Percentiles rank a stretch among this genome's conserved stretches.
These are phyloP conservation scores for Rissa tridactyla DNA, from an alignment of 2,113 vertebrate genomes.

Conservation along the genomic window DNA sequence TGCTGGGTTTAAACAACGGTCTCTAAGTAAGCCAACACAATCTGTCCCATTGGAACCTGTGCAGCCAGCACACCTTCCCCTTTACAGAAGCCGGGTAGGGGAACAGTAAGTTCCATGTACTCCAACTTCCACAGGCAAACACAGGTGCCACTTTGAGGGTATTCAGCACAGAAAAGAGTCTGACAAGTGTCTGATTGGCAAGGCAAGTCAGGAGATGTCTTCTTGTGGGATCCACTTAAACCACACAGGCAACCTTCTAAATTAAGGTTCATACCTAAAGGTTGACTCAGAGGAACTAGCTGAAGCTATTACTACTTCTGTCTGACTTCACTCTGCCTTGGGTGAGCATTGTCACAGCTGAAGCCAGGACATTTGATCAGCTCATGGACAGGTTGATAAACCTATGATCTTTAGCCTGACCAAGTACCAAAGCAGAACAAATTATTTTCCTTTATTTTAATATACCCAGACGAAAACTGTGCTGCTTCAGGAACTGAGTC, in stretches of 20 bases:
- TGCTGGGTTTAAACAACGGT: not conserved
- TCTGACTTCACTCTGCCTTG: not conserved
- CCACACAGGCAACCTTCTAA: not conserved
- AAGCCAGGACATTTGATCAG: not conserved
- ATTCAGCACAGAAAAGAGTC: not conserved
- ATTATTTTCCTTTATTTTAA: not conserved
- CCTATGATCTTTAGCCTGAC: not conserved
- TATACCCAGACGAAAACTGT: not conserved
- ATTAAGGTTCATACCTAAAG: not conserved
- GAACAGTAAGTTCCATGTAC: fast-evolving
- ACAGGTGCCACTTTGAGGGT: not conserved
- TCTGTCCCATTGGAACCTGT: not conserved
- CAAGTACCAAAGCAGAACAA: not conserved
- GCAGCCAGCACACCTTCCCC: not conserved
- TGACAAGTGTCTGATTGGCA: not conserved
- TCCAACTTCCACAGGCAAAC: not conserved
- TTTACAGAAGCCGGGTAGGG: not conserved
- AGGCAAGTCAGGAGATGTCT: not conserved
- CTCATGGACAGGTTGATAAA: not conserved
- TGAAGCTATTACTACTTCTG: not conserved
- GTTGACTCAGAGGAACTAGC: not conserved
- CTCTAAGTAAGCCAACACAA: not conserved
- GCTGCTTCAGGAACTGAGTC: not conserved
- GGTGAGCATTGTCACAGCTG: not conserved
- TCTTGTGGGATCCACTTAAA: not conserved